These are phyloP conservation scores for Buteo buteo DNA, from an alignment of 2,113 vertebrate genomes.

Conservation along the genomic window DNA sequence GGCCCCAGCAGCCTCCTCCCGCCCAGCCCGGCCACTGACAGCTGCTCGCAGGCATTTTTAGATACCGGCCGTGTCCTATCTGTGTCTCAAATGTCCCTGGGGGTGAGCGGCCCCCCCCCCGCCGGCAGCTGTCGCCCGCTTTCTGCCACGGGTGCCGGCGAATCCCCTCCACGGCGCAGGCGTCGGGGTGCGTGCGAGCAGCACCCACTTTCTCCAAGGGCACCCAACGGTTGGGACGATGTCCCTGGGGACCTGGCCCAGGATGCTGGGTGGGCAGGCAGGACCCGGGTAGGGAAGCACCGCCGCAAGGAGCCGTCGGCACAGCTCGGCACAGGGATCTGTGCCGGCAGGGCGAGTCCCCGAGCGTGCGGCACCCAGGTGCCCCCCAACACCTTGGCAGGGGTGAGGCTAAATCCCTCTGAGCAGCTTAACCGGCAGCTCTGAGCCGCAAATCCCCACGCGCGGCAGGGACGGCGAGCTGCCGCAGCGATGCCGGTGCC, in stretches of 20 bases:
- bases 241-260: not conserved
- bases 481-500: fast-evolving
- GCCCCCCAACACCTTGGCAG: conserved; percentile 15
- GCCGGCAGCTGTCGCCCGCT: not conserved
- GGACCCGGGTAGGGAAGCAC: fast-evolving
- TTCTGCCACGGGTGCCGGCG: not conserved
- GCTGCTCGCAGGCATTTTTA: conserved; percentile 47
- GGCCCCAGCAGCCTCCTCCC: not conserved
- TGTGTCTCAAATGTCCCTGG: conserved; percentile 27
- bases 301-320: fast-evolving
- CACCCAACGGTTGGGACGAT: not conserved
- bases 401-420: conserved; percentile 8
- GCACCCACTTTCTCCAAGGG: not conserved
- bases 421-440: not conserved
- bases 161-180: fast-evolving
- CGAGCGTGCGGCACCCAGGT: not conserved
- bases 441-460: conserved; percentile 21
- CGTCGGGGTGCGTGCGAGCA: not conserved
- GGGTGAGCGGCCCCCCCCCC: not conserved
- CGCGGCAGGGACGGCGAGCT: fast-evolving
- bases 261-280: not conserved
- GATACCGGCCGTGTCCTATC: conserved; percentile 10
- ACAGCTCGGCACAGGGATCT: fast-evolving
- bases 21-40: not conserved
- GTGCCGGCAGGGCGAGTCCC: fast-evolving